Evolutionary conservation across 2,888 invertebrate genomes (phyloP).

Genomic region (Ophion costatus): DNA sequence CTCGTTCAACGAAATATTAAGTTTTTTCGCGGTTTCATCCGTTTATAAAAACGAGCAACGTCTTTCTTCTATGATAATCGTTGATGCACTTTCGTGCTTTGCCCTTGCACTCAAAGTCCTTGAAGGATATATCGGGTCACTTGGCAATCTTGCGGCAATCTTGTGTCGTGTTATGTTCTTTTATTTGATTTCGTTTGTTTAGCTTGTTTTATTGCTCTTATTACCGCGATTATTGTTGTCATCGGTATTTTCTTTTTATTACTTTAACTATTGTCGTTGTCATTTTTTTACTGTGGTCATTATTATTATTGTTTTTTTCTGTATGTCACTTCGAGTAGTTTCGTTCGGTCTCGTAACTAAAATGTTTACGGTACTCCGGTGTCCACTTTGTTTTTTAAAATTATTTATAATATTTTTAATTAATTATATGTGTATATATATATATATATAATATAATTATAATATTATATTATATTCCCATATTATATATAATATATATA

Average conservation of each 20-base stretch:
- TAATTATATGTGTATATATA: too few species aligned
- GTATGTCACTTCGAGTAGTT: background rate
- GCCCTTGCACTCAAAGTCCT: too few species aligned
- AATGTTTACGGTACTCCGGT: background rate
- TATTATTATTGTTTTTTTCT: background rate
- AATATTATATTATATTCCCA: too few species aligned
- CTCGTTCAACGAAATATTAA: background rate
- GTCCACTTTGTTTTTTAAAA: too few species aligned
- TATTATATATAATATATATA: too few species aligned
- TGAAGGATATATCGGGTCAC: too few species aligned
- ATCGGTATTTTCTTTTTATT: background rate
- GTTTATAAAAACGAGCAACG: background rate
- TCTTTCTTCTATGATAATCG: background rate
- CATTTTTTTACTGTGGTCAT: background rate
- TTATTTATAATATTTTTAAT: too few species aligned
- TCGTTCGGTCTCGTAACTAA: slow-evolving; percentile 10
- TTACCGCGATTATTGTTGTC: background rate
- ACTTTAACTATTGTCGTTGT: background rate
- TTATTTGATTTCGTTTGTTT: too few species aligned
- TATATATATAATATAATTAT: too few species aligned
- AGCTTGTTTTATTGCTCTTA: too few species aligned
- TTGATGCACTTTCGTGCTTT: background rate
- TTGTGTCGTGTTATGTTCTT: too few species aligned
- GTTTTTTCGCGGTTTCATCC: background rate
- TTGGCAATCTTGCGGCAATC: too few species aligned